phyloP scores from a whole-genome alignment of 2,797 vertebrate species.

The Sebastes reedi region DNA sequence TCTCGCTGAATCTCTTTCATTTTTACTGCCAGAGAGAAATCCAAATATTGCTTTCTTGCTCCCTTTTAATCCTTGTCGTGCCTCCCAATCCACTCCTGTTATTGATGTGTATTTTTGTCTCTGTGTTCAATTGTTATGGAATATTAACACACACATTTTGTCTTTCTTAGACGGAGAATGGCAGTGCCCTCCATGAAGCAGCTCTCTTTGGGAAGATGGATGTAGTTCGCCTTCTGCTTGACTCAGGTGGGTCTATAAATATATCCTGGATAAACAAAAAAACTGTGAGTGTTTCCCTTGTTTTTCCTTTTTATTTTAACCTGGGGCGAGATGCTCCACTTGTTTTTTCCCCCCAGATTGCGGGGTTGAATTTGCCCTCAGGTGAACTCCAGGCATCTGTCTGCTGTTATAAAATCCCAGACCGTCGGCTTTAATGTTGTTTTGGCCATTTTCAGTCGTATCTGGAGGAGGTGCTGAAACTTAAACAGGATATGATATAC shows the following conservation, averaged over 20 bases:
- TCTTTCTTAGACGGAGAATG: slow-evolving; percentile 91
- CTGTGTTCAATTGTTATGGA: slow-evolving; percentile 34
- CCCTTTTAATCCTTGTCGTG: slow-evolving; percentile 10
- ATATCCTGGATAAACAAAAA: neutral
- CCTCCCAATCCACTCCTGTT: neutral
- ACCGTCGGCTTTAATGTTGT: neutral
- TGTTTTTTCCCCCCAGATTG: neutral
- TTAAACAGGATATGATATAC: neutral
- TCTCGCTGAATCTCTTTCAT: slow-evolving; percentile 8
- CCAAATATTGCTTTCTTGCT: slow-evolving; percentile 1
- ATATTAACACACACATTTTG: slow-evolving; percentile 24
- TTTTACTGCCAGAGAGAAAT: slow-evolving; percentile 6
- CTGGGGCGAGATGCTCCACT: neutral
- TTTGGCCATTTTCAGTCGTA: neutral
- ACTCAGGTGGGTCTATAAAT: slow-evolving; percentile 88
- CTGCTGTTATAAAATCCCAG: neutral
- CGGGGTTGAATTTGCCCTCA: slow-evolving; percentile 7
- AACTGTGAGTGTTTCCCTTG: neutral
- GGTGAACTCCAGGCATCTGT: slow-evolving; percentile 23
- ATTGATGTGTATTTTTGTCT: slow-evolving; percentile 23
- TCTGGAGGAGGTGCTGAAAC: neutral
- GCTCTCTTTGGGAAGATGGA: slow-evolving; percentile 97
- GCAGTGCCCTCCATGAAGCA: slow-evolving; percentile 95
- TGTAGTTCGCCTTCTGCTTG: slow-evolving; percentile 93
- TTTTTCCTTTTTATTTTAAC: slow-evolving; percentile 2